Percentiles rank a stretch among this genome's conserved stretches.
Evolutionary conservation across 1,140 invertebrate genomes (phyloP).

Genomic region (Elymnias hypermnestra): DNA sequence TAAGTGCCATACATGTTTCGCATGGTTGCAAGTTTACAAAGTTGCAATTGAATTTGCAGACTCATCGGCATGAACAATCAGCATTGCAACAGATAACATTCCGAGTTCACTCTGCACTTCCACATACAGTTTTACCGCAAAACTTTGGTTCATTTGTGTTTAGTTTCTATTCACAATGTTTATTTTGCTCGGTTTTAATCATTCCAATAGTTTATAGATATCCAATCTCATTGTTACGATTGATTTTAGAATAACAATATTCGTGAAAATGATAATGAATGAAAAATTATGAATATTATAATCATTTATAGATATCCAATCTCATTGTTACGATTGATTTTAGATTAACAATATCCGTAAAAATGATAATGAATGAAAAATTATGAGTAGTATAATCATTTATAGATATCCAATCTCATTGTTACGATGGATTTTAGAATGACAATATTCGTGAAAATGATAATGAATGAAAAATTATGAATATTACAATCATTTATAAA

Average conservation of each 20-base stretch:
- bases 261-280: no score
- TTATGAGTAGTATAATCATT: no score
- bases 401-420: neutral
- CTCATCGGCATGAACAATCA: constrained; percentile 7
- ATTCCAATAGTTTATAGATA: neutral
- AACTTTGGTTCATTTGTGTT: constrained; percentile 1
- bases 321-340: neutral
- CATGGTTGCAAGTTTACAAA: neutral
- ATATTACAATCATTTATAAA: neutral
- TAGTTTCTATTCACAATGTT: neutral
- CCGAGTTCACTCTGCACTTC: neutral
- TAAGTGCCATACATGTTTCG: neutral
- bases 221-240: neutral
- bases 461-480: no score
- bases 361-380: no score
- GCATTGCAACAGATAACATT: constrained; percentile 7
- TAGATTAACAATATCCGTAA: no score
- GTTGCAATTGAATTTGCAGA: constrained; percentile 1
- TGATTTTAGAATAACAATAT: no score
- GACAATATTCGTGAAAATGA: no score
- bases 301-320: neutral
- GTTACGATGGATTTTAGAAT: neutral
- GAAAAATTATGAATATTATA: no score
- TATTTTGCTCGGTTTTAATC: neutral
- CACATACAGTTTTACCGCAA: neutral